Evolutionary conservation across 1,140 invertebrate species (phyloP).

Genomic region (Polypedilum pembai): DNA sequence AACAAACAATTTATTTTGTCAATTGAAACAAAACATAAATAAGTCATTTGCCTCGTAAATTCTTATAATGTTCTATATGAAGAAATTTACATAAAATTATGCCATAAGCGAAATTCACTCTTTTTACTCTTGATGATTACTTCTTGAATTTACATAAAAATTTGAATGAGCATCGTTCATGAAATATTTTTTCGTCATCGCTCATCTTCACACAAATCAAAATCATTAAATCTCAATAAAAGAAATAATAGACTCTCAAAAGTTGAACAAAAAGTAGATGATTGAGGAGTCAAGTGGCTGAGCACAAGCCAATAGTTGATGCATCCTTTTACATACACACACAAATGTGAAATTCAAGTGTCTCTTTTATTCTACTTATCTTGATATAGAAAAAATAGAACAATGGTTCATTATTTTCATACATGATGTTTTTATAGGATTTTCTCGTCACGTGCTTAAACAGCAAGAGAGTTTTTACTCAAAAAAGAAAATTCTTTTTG

Average conservation of each 20-base stretch:
- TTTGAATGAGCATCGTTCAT: background rate
- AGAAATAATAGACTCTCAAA: background rate
- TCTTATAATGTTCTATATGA: too few relatives aligned
- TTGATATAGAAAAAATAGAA: constrained; percentile 12
- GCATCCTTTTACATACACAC: background rate
- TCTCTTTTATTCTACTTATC: background rate
- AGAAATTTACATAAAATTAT: too few relatives aligned
- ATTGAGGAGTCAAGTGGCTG: constrained; percentile 2
- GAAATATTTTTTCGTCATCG: background rate
- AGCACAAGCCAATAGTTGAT: constrained; percentile 5
- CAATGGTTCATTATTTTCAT: constrained; percentile 7
- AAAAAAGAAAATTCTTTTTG: background rate
- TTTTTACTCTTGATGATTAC: background rate
- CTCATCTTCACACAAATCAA: background rate
- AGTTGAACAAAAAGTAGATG: background rate
- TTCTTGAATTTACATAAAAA: background rate
- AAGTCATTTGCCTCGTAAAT: background rate
- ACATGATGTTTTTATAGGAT: background rate
- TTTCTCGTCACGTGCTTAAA: constrained; percentile 1
- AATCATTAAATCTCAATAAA: background rate
- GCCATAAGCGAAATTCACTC: too few relatives aligned
- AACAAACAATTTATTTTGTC: background rate
- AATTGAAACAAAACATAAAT: background rate
- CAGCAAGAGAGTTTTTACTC: background rate
- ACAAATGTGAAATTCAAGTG: background rate